Evolutionary conservation across 2,113 vertebrate genomes (phyloP), one percentile per base, ranked within the genome.

Genomic region (Apeltes quadracus): DNA sequence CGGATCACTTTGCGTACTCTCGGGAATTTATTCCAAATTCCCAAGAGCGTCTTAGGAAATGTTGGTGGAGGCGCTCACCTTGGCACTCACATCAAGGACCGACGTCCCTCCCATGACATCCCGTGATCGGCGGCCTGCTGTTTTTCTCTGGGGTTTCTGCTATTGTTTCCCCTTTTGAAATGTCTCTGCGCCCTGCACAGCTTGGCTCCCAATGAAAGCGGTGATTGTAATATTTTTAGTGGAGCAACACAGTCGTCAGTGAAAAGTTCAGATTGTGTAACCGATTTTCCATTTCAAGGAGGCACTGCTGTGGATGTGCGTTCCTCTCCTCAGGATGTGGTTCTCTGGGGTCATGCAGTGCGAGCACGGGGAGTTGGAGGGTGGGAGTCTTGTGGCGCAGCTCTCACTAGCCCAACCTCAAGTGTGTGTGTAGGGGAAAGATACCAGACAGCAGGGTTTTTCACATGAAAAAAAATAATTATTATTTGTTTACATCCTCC

Each of bases 201-300:
- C 81, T 87, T 91, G 89, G 91, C 87, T 83, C 87, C 90, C 84
- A 89, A 91, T 93, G 87, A 93, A 94, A 94, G 92, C 89, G 84
- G 71, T 41, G 84, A 91, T 92, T 93, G 92, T 93, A 93, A 92
- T 91, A 91, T 92, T 93, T 93, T 88, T 89, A 91, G 90, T 89
- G 87, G 90, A 91, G 86, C 85, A 76, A 80, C 83, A 81, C 67
- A 90, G 85, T 92, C 83, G 87, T 92, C 91, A 92, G 92, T 92
- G 88, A 93, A 93, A 89, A 92, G 93, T 94, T 94, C 92, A 94
- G 69, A 93, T 92, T 92, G 92, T 93, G 89, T 93, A 94, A 93
- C 92, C 84, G 70, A 90, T 93, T 93, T 94, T 94, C 93, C 93
- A 94, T 90, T 92, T 90, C 84, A 87, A 89, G 90, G 83, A 93